Evolutionary conservation across 2,113 vertebrate genomes (phyloP).

Genomic region (Pica pica): DNA sequence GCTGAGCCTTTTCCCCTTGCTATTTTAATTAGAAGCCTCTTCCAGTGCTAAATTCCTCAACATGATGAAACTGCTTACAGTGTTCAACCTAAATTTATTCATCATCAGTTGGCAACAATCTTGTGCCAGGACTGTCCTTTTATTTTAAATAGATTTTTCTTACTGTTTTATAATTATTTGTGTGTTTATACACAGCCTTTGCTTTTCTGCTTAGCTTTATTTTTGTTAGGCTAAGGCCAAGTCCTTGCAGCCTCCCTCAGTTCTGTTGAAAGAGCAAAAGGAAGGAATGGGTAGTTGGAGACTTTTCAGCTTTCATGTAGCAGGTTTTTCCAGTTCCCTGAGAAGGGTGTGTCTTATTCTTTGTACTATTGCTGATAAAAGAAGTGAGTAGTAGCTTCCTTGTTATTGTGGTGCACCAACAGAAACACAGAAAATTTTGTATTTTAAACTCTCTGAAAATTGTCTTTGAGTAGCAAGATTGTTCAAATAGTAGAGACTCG

Average conservation of each 20-base stretch:
- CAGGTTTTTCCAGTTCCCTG: slow-evolving; percentile 59
- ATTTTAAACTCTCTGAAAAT: not conserved
- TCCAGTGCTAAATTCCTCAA: not conserved
- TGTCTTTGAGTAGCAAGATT: rapidly evolving
- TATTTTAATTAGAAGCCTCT: slow-evolving; percentile 4
- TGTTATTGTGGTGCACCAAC: not conserved
- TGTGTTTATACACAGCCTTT: not conserved
- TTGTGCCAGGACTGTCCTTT: not conserved
- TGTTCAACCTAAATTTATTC: not conserved
- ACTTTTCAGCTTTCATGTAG: not conserved
- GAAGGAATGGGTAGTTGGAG: not conserved
- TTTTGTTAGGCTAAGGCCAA: not conserved
- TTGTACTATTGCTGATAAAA: slow-evolving; percentile 26
- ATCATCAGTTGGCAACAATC: not conserved
- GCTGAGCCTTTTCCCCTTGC: not conserved
- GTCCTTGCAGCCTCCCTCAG: not conserved
- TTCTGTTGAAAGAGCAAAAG: not conserved
- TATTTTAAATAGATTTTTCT: not conserved
- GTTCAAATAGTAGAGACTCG: not conserved
- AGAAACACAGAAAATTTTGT: not conserved
- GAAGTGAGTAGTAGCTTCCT: slow-evolving; percentile 13
- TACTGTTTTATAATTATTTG: not conserved
- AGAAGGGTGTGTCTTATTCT: slow-evolving; percentile 29
- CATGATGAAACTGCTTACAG: not conserved
- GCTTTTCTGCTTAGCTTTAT: not conserved